A percentile compares a stretch with the other conserved stretches of the same genome.
Evolutionary conservation across 2,888 invertebrate species (phyloP).

Genomic region (Cephus rjabovi): DNA sequence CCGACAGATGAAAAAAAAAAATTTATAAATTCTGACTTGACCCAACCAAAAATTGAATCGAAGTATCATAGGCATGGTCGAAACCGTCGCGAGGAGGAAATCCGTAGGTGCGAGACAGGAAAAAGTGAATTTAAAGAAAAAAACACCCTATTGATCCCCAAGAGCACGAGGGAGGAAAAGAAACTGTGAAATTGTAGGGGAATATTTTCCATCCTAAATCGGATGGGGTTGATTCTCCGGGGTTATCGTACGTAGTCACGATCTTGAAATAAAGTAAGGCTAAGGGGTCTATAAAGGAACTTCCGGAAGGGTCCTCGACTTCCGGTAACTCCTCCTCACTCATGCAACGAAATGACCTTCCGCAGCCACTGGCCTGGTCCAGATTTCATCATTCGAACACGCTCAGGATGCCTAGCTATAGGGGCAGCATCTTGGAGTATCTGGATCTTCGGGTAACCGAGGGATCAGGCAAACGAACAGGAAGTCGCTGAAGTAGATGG

Average conservation of each 20-base stretch:
- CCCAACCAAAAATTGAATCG: background rate
- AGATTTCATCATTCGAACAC: background rate
- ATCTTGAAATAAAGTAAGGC: slow-evolving; percentile 15
- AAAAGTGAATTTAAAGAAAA: no score
- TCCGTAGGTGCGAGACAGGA: no score
- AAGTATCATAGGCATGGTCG: background rate
- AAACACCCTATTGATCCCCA: no score
- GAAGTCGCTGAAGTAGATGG: background rate
- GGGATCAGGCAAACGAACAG: background rate
- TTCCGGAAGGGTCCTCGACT: background rate
- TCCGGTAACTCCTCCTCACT: background rate
- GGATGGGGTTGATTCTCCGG: slow-evolving; percentile 16
- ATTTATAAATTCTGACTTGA: background rate
- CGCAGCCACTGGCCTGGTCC: background rate
- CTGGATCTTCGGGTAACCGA: background rate
- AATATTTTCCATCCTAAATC: slow-evolving; percentile 20
- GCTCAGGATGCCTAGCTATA: background rate
- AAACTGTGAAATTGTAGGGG: slow-evolving; percentile 14
- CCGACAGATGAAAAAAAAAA: no score
- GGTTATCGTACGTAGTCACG: slow-evolving; percentile 14
- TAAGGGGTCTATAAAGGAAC: background rate
- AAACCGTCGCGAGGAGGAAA: background rate
- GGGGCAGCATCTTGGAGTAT: background rate
- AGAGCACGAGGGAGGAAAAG: background rate
- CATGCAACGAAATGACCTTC: background rate